Conservation (phyloP, 2,113 vertebrate species). For the Pluvianellus socialis region DNA sequence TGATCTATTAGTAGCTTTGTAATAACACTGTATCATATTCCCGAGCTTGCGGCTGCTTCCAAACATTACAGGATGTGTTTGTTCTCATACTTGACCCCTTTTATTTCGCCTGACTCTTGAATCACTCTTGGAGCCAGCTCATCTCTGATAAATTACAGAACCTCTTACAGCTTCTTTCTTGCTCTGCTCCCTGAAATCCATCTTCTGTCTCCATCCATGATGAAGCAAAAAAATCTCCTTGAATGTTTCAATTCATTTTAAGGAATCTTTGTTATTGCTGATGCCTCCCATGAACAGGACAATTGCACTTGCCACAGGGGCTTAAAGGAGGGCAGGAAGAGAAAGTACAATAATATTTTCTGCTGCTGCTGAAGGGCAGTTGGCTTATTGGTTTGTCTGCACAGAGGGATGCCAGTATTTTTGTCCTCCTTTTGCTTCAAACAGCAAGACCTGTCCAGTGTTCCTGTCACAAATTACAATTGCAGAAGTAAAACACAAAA, state of each 20-base stretch:
- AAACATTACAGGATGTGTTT: neutral
- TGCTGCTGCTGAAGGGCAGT: neutral
- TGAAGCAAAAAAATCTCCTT: neutral
- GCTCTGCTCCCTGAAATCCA: neutral
- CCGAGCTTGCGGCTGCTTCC: neutral
- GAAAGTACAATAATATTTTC: neutral
- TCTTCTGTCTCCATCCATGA: neutral
- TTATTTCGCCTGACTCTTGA: neutral
- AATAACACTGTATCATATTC: neutral
- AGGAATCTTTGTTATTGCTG: neutral
- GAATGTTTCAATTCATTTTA: conserved; percentile 2
- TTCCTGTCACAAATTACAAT: neutral
- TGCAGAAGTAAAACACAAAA: neutral
- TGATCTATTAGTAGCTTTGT: neutral
- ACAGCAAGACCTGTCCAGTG: neutral
- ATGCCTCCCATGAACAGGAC: neutral
- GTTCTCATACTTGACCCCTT: conserved; percentile 17
- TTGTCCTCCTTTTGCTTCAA: neutral
- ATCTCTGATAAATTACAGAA: neutral
- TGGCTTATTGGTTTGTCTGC: neutral
- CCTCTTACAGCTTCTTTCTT: neutral
- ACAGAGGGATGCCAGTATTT: neutral
- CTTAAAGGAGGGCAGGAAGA: neutral
- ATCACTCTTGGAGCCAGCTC: neutral
- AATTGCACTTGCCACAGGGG: neutral